Conservation (phyloP, 2,797 vertebrate genomes). For the Dermochelys coriacea region DNA sequence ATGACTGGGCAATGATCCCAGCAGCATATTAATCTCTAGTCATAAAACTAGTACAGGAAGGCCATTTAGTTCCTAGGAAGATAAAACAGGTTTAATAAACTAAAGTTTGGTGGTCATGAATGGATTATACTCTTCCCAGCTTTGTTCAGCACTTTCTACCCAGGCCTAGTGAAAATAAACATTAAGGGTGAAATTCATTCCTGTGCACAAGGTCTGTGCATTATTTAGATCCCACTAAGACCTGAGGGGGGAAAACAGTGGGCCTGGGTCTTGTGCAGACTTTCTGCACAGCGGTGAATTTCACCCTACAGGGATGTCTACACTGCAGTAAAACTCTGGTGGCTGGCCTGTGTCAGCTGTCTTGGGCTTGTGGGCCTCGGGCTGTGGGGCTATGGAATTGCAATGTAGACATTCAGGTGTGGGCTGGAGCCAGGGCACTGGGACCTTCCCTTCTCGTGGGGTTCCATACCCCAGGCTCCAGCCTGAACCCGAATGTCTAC, state of each 20-base stretch:
- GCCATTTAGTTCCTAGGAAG: conserved; percentile 71
- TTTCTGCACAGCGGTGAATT: not conserved
- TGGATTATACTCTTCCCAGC: not conserved
- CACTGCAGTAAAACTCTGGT: not conserved
- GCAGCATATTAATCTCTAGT: conserved; percentile 73
- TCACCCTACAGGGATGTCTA: not conserved
- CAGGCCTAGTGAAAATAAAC: not conserved
- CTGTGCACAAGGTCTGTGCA: not conserved
- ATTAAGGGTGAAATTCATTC: not conserved
- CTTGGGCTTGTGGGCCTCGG: not conserved
- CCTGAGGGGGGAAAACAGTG: not conserved
- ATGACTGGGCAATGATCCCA: conserved; percentile 74
- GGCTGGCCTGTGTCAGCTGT: not conserved
- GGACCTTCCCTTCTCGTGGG: too few species aligned
- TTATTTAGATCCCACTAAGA: not conserved
- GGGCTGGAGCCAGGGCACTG: too few species aligned
- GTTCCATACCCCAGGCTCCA: too few species aligned
- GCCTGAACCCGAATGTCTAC: not conserved
- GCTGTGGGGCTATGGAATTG: not conserved
- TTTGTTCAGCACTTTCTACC: conserved; percentile 8
- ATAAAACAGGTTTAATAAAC: conserved; percentile 73
- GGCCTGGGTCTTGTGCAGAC: not conserved
- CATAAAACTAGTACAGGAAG: conserved; percentile 71
- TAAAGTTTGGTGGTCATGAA: conserved; percentile 43
- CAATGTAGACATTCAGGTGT: not conserved